Evolutionary conservation across 2,113 vertebrate genomes (phyloP).

Genomic region (Pelmatolapia mariae): DNA sequence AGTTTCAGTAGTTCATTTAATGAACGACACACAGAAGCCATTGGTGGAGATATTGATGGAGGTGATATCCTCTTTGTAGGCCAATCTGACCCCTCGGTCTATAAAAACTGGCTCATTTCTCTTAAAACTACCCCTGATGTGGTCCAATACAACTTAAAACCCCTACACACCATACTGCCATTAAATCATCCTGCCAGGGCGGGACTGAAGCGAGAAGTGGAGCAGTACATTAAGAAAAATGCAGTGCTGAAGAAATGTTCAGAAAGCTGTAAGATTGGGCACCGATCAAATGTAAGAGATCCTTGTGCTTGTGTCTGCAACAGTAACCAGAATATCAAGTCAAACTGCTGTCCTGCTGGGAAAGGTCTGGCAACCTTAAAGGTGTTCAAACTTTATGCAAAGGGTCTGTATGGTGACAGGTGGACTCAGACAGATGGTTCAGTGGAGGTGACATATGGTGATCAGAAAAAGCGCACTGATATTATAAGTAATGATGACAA

Average conservation of each 20-base stretch:
- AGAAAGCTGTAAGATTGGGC: conserved; percentile 35
- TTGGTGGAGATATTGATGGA: not conserved
- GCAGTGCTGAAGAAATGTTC: conserved; percentile 64
- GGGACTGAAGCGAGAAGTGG: conserved; percentile 59
- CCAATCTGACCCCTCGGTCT: not conserved
- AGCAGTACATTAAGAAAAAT: conserved; percentile 60
- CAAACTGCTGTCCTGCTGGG: conserved; percentile 69
- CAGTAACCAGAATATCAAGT: not conserved
- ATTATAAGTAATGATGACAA: conserved; percentile 53
- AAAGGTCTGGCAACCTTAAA: conserved; percentile 63
- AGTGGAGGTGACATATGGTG: conserved; percentile 44
- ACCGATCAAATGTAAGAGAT: not conserved
- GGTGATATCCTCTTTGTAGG: conserved; percentile 21
- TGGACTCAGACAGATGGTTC: conserved; percentile 38
- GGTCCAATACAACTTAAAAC: conserved; percentile 56
- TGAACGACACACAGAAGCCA: conserved; percentile 24
- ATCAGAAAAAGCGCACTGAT: not conserved
- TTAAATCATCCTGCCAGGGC: not conserved
- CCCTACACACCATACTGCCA: conserved; percentile 61
- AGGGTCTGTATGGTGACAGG: conserved; percentile 54
- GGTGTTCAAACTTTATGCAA: conserved; percentile 19
- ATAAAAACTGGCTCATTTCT: conserved; percentile 9
- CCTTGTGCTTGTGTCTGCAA: conserved; percentile 42
- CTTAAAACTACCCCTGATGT: conserved; percentile 47
- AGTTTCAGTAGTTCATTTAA: conserved; percentile 38